Conservation (phyloP, 2,888 invertebrate species). For the Drosophila algonquin region DNA sequence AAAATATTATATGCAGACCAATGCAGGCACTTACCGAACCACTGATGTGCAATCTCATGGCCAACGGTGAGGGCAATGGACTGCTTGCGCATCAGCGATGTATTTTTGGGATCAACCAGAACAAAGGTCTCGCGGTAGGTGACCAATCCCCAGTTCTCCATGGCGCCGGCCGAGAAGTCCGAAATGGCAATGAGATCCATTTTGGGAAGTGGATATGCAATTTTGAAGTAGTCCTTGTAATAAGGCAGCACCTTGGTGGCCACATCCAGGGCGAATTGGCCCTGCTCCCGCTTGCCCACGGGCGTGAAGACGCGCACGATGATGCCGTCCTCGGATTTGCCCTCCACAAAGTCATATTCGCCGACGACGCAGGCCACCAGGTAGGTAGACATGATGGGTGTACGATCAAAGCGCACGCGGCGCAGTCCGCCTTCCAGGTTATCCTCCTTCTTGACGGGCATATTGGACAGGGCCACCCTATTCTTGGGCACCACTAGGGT, state of each 20-base stretch:
- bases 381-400: slow-evolving; percentile 98
- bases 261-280: slow-evolving; percentile 95
- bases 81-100: slow-evolving; percentile 92
- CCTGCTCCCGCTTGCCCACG: slow-evolving; percentile 95
- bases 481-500: slow-evolving; percentile 91
- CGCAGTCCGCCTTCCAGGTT: slow-evolving; percentile 84
- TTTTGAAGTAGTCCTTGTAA: slow-evolving; percentile 97
- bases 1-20: background rate
- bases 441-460: slow-evolving; percentile 87
- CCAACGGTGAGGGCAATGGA: slow-evolving; percentile 94
- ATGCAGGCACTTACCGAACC: slow-evolving; percentile 90
- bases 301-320: slow-evolving; percentile 93
- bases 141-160: slow-evolving; percentile 99
- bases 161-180: slow-evolving; percentile 97
- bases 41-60: slow-evolving; percentile 98
- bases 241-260: slow-evolving; percentile 96
- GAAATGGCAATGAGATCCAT: slow-evolving; percentile 98
- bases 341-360: slow-evolving; percentile 97
- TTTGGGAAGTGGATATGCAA: slow-evolving; percentile 97
- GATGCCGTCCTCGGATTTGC: slow-evolving; percentile 91
- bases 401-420: slow-evolving; percentile 89
- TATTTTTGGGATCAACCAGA: slow-evolving; percentile 94
- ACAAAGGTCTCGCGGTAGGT: slow-evolving; percentile 97
- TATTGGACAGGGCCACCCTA: slow-evolving; percentile 95
- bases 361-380: slow-evolving; percentile 97